Conservation (phyloP, 2,797 vertebrate genomes). For the Calcarius lapponicus region DNA sequence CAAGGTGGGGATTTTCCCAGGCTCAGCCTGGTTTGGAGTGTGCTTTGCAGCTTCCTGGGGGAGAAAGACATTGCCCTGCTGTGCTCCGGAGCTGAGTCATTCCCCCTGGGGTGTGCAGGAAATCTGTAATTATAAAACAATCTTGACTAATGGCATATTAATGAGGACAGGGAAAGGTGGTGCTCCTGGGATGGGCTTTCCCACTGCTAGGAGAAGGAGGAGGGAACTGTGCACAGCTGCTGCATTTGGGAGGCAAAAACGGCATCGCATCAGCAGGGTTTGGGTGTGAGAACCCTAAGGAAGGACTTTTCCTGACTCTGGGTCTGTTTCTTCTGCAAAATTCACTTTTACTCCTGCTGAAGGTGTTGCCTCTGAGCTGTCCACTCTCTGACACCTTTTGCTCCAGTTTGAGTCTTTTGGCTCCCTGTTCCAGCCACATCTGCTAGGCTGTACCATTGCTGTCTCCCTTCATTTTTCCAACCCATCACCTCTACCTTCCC, state of each 20-base stretch:
- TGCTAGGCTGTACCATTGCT: background rate
- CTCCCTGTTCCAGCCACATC: background rate
- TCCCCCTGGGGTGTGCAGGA: background rate
- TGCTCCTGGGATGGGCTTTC: background rate
- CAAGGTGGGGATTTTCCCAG: background rate
- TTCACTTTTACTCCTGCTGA: background rate
- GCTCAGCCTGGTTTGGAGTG: background rate
- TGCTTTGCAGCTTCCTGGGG: background rate
- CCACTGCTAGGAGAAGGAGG: background rate
- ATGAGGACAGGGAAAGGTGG: background rate
- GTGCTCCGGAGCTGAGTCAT: background rate
- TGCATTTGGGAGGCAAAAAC: background rate
- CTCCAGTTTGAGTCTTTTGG: rapidly evolving
- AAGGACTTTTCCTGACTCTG: background rate
- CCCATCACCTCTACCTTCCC: background rate
- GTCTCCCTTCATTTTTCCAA: background rate
- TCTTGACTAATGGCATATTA: background rate
- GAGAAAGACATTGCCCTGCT: background rate
- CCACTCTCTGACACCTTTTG: background rate
- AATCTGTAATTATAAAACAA: constrained; percentile 13
- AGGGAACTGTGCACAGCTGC: background rate
- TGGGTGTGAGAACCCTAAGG: background rate
- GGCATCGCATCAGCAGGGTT: background rate
- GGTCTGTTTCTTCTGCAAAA: background rate
- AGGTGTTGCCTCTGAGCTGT: background rate